phyloP scores from a whole-genome alignment of 2,113 vertebrate genomes.

The Indicator indicator region DNA sequence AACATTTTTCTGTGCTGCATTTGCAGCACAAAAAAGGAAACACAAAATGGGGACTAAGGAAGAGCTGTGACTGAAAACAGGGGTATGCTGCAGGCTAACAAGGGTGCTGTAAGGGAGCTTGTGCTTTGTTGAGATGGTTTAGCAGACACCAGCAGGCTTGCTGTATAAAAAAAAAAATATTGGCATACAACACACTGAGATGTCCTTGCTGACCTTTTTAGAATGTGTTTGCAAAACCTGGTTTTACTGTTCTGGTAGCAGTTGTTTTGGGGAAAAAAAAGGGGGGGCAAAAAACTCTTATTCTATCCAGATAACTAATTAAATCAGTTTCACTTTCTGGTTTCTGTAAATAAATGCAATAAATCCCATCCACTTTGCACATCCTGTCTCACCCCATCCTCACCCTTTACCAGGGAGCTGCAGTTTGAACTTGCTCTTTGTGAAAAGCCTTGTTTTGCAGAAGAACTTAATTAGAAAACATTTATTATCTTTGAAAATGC shows the following conservation, averaged over 20 bases:
- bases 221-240: neutral
- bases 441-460: neutral
- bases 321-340: neutral
- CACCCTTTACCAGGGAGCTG: neutral
- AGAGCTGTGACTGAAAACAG: neutral
- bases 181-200: neutral
- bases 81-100: neutral
- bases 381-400: neutral
- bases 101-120: neutral
- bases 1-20: too few relatives aligned
- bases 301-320: neutral
- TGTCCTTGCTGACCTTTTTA: slow-evolving; percentile 11
- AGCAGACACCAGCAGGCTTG: neutral
- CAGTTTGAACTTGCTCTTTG: neutral
- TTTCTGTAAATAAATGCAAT: slow-evolving; percentile 48
- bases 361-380: slow-evolving; percentile 27
- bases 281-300: neutral
- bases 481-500: neutral
- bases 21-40: neutral
- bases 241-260: slow-evolving; percentile 7
- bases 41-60: neutral
- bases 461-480: neutral
- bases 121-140: neutral
- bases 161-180: neutral
- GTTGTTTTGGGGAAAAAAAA: neutral